phyloP scores from a whole-genome alignment of 2,888 invertebrate species.

The Acronicta psi region DNA sequence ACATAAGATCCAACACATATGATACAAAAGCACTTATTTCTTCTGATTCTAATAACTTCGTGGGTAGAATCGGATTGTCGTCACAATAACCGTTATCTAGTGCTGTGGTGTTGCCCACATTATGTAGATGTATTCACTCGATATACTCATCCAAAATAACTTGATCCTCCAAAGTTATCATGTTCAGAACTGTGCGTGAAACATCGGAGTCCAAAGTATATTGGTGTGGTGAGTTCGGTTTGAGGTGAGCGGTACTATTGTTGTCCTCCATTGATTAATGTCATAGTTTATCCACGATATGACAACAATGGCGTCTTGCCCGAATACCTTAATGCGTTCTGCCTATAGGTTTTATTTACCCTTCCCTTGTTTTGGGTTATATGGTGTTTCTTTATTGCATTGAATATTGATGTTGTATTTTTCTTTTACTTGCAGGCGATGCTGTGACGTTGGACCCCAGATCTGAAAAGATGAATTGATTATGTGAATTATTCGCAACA shows the following conservation, averaged over 20 bases:
- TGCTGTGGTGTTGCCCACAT: conserved; percentile 69
- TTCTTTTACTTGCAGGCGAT: conserved; percentile 62
- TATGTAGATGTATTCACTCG: conserved; percentile 76
- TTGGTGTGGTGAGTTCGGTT: conserved; percentile 69
- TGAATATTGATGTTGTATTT: conserved; percentile 52
- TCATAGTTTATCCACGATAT: conserved; percentile 87
- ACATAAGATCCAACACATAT: not conserved
- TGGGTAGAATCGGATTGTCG: conserved; percentile 71
- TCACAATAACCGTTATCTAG: conserved; percentile 78
- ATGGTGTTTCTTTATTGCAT: conserved; percentile 70
- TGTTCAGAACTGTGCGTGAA: conserved; percentile 13
- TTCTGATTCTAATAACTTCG: conserved; percentile 61
- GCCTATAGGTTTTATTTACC: conserved; percentile 82
- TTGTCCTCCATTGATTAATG: conserved; percentile 85
- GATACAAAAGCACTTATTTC: conserved; percentile 20
- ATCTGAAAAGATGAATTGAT: conserved; percentile 43
- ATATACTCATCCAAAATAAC: conserved; percentile 63
- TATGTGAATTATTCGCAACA: conserved; percentile 31
- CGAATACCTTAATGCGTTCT: conserved; percentile 82
- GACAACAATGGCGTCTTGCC: conserved; percentile 86
- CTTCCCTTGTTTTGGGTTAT: conserved; percentile 69
- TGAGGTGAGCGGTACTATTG: conserved; percentile 84
- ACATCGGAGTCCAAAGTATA: conserved; percentile 58
- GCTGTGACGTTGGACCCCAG: conserved; percentile 14
- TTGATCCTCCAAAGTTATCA: conserved; percentile 53